Evolutionary conservation across 2,797 vertebrate species (phyloP), one percentile per base, ranked within the genome.

Genomic region (Semotilus atromaculatus): DNA sequence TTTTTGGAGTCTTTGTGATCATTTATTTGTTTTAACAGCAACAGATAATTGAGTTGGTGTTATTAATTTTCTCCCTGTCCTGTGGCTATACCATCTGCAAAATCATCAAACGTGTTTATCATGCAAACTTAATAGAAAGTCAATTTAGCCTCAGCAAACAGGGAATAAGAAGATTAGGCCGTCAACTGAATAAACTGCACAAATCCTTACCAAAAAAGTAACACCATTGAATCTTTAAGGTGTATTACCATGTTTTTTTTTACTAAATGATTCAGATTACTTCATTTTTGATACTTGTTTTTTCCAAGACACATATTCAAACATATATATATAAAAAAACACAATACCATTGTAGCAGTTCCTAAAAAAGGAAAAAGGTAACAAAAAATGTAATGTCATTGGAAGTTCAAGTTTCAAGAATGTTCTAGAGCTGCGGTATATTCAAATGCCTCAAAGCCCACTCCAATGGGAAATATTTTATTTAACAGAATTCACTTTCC

Each of bases 71-170:
- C 31, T 71, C 7, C 38, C 55, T 78, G 74, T 70, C 80, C 58
- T 53, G 38, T 86, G 67, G 85, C 45, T 77, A 78, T n/a, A 68
- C 85, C 81, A 83, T 80, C 81, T 83, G 75, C 55, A n/a, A 72
- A 72, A 72, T 86, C 55, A 73, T 66, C 71, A 66, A 62, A 64
- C 78, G 74, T 81, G 78, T 80, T 85, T 81, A 34, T 66, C 77
- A 74, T 74, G 60, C 58, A 75, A 64, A 64, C 68, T 66, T 78
- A 36, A 80, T 64, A 62, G 76, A 36, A 80, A 64, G 58, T 80
- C 18, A 73, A 73, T 68, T 19, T 60, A 48, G 40, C 51, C 36
- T 43, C 80, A 82, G 29, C 71, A 74, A 82, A 82, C 70, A 74
- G 48, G 53, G 68, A 43, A 72, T 62, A 34, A 62, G 53, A 78